phyloP scores from a whole-genome alignment of 2,888 invertebrate species.

The Antitype chi region DNA sequence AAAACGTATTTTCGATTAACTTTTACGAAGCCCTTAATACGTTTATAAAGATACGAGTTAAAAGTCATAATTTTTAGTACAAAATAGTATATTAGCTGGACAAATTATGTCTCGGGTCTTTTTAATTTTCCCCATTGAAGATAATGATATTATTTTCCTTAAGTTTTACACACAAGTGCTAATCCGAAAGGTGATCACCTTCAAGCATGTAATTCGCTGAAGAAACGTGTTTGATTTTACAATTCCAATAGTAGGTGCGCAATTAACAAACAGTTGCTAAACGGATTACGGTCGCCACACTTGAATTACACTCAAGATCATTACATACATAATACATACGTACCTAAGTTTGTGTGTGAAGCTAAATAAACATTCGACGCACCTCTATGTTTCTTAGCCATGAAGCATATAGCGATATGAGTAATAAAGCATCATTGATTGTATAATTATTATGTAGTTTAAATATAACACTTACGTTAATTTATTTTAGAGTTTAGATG shows the following conservation, averaged over 20 bases:
- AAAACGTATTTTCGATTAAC: neutral
- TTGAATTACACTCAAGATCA: slow-evolving; percentile 40
- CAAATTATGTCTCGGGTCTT: neutral
- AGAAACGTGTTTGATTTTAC: slow-evolving; percentile 29
- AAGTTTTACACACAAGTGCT: slow-evolving; percentile 18
- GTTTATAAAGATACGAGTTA: neutral
- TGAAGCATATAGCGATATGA: slow-evolving; percentile 20
- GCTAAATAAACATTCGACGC: slow-evolving; percentile 35
- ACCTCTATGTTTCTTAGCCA: slow-evolving; percentile 34
- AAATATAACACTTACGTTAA: slow-evolving; percentile 37
- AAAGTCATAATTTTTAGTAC: neutral
- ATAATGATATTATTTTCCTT: slow-evolving; percentile 17
- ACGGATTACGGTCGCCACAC: slow-evolving; percentile 47
- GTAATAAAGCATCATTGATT: slow-evolving; percentile 29
- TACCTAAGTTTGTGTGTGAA: slow-evolving; percentile 11
- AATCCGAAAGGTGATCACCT: slow-evolving; percentile 43
- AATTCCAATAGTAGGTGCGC: slow-evolving; percentile 30
- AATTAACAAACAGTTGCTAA: slow-evolving; percentile 50
- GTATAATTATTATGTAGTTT: slow-evolving; percentile 13
- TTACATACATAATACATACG: slow-evolving; percentile 19
- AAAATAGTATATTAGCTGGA: neutral
- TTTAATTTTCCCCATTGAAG: neutral
- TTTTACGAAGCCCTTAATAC: neutral
- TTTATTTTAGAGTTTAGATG: slow-evolving; percentile 22
- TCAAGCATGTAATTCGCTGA: slow-evolving; percentile 32